phyloP scores from a whole-genome alignment of 2,888 invertebrate species.

The Aporophyla nigra region DNA sequence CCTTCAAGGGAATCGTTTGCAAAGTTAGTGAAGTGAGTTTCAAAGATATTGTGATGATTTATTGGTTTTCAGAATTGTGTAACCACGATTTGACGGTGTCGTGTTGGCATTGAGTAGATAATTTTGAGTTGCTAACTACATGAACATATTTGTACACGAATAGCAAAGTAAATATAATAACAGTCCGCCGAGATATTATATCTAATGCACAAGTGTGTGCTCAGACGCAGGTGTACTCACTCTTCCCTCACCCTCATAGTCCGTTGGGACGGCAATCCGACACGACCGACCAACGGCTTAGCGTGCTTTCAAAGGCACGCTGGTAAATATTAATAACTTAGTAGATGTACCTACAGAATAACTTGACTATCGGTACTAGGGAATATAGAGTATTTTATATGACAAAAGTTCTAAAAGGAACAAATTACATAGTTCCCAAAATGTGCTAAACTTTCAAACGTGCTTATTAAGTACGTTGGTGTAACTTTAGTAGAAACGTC shows the following conservation, averaged over 20 bases:
- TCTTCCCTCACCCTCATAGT: too few species aligned
- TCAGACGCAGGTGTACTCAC: too few species aligned
- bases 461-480: neutral
- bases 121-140: conserved; percentile 58
- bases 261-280: too few species aligned
- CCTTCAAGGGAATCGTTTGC: conserved; percentile 66
- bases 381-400: neutral
- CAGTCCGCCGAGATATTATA: too few species aligned
- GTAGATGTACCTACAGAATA: neutral
- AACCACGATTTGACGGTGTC: conserved; percentile 58
- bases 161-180: conserved; percentile 3
- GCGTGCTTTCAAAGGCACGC: too few species aligned
- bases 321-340: neutral
- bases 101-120: conserved; percentile 53
- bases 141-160: conserved; percentile 56
- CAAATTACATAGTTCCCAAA: neutral
- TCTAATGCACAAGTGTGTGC: too few species aligned
- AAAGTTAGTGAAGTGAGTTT: conserved; percentile 59
- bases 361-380: neutral
- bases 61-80: conserved; percentile 67
- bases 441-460: neutral
- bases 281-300: too few species aligned
- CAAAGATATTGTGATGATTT: conserved; percentile 56
- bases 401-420: neutral
- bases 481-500: conserved; percentile 12